Conservation (phyloP, 2,888 invertebrate genomes). For the Ormyrus thymus region DNA sequence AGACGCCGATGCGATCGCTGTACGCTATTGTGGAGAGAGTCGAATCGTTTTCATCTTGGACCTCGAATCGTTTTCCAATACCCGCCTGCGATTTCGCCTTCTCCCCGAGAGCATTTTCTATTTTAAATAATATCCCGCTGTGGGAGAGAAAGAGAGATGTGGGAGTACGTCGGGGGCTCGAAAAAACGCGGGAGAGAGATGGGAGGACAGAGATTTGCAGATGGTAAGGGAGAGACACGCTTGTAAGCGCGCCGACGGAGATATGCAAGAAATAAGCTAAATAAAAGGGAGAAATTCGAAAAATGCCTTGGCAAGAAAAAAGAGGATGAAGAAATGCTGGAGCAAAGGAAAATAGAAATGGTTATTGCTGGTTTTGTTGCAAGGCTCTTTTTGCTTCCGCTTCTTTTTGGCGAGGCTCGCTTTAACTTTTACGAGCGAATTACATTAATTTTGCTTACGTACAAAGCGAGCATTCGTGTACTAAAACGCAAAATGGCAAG, state of each 20-base stretch:
- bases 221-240: constrained; percentile 19
- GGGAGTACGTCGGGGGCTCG: not conserved
- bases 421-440: constrained; percentile 18
- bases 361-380: not conserved
- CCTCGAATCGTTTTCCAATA: constrained; percentile 68
- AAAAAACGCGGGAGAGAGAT: not conserved
- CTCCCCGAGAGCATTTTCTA: constrained; percentile 58
- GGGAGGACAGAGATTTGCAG: constrained; percentile 22
- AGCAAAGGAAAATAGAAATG: constrained; percentile 26
- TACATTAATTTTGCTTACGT: constrained; percentile 11
- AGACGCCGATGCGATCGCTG: constrained; percentile 53
- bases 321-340: not conserved
- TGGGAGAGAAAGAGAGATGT: not conserved
- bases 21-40: constrained; percentile 39
- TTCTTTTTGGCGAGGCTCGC: not conserved
- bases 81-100: constrained; percentile 62
- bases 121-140: constrained; percentile 61
- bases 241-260: not conserved
- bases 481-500: not conserved
- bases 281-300: constrained; percentile 16
- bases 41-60: constrained; percentile 64
- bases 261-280: constrained; percentile 41
- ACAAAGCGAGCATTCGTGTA: not conserved
- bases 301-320: constrained; percentile 21
- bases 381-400: constrained; percentile 2